These are phyloP conservation scores for Drosophila nebulosa DNA, from an alignment of 1,140 invertebrate species.

Conservation along the genomic window DNA sequence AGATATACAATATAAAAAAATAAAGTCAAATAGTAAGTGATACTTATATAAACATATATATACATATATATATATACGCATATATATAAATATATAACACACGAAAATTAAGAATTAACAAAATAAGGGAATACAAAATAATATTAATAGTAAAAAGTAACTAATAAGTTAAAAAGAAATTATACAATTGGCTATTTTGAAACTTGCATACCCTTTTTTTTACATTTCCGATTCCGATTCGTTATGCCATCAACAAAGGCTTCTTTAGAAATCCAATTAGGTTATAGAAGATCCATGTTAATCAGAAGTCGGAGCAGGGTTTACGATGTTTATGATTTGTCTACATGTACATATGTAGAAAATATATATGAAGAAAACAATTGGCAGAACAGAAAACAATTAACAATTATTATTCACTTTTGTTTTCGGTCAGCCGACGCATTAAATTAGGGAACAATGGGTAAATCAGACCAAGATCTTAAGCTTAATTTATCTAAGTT, in stretches of 20 bases:
- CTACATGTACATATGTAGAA: conserved; percentile 28
- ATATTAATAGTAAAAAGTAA: neutral
- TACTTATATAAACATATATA: conserved; percentile 32
- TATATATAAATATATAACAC: conserved; percentile 27
- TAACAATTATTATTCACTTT: neutral
- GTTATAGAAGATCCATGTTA: neutral
- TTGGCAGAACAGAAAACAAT: conserved; percentile 22
- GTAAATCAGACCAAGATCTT: neutral
- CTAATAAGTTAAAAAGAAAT: neutral
- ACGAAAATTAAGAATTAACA: conserved; percentile 21
- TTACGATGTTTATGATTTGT: neutral
- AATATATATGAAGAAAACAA: conserved; percentile 21
- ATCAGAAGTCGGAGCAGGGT: neutral
- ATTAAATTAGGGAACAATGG: neutral
- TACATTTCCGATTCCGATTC: neutral
- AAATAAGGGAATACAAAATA: neutral
- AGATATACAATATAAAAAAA: conserved; percentile 69
- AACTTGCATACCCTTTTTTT: neutral
- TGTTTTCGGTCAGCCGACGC: neutral
- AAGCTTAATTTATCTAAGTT: neutral
- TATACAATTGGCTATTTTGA: neutral
- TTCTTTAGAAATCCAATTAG: too few relatives aligned
- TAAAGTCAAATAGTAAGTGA: conserved; percentile 66
- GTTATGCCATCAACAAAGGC: too few relatives aligned
- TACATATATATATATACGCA: conserved; percentile 42